Evolutionary conservation across 1,140 invertebrate species (phyloP).

Genomic region (Carcinoscorpius rotundicauda): DNA sequence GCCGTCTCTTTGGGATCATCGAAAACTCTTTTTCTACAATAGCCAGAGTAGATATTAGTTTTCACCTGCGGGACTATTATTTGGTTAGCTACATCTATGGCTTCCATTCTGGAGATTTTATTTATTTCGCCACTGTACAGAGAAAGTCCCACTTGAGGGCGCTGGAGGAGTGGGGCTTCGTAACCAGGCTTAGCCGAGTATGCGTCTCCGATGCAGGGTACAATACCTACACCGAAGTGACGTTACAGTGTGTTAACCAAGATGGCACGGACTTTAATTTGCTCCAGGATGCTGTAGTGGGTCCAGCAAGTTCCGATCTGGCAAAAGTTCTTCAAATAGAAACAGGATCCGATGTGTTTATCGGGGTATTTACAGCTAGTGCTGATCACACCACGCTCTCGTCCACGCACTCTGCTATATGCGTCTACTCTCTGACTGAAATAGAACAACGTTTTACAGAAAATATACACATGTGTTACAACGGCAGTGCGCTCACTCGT

Average conservation of each 20-base stretch:
- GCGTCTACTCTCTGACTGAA: conserved; percentile 51
- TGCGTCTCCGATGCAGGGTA: conserved; percentile 91
- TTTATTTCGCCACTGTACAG: conserved; percentile 92
- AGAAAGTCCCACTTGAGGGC: conserved; percentile 78
- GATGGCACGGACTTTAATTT: conserved; percentile 61
- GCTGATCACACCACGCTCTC: conserved; percentile 65
- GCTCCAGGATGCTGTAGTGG: conserved; percentile 77
- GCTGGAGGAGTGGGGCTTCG: conserved; percentile 73
- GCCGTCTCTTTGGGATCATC: conserved; percentile 63
- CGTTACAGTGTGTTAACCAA: conserved; percentile 59
- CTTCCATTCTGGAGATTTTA: conserved; percentile 84
- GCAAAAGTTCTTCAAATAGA: too few species aligned
- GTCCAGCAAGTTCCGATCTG: conserved; percentile 42
- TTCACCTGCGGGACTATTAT: conserved; percentile 62
- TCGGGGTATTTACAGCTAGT: conserved; percentile 71
- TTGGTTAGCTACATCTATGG: conserved; percentile 90
- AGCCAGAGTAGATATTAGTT: conserved; percentile 69
- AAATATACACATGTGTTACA: conserved; percentile 95
- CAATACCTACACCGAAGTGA: conserved; percentile 72
- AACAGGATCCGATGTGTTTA: conserved; percentile 43
- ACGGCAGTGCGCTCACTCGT: conserved; percentile 75
- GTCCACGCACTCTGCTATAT: conserved; percentile 55
- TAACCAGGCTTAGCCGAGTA: conserved; percentile 73
- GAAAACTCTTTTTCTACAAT: conserved; percentile 42
- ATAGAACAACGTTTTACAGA: conserved; percentile 87